A percentile compares a stretch with the other conserved stretches of the same genome.
Evolutionary conservation across 2,888 invertebrate species (phyloP).

Genomic region (Nineta flava): DNA sequence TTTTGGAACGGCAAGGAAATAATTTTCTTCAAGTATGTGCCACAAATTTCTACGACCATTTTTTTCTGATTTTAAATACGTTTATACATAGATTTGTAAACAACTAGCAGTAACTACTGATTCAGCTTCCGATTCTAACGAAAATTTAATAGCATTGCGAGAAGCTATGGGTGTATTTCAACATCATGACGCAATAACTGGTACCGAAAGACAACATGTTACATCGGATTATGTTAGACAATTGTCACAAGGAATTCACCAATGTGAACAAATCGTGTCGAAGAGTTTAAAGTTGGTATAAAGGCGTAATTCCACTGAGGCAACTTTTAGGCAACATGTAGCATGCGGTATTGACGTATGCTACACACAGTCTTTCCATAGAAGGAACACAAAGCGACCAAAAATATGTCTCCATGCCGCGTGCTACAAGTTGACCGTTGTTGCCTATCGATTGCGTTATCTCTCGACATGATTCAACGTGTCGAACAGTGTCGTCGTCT

Average conservation of each 20-base stretch:
- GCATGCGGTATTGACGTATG: too few species aligned
- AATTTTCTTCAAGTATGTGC: conserved; percentile 34
- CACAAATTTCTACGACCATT: neutral
- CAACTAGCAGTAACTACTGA: conserved; percentile 44
- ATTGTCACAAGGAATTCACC: conserved; percentile 47
- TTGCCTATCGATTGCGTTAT: too few species aligned
- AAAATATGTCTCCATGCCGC: too few species aligned
- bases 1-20: conserved; percentile 31
- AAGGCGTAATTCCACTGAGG: neutral
- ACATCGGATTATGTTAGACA: conserved; percentile 74
- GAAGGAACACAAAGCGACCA: too few species aligned
- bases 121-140: conserved; percentile 21
- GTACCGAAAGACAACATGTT: conserved; percentile 74
- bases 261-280: conserved; percentile 36
- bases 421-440: too few species aligned
- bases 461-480: too few species aligned
- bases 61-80: neutral
- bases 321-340: too few species aligned
- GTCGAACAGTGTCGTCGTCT: too few species aligned
- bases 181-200: conserved; percentile 82
- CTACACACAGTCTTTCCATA: too few species aligned
- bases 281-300: conserved; percentile 38
- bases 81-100: conserved; percentile 39
- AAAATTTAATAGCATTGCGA: conserved; percentile 37
- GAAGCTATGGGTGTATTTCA: conserved; percentile 70